A percentile compares a stretch with the other conserved stretches of the same genome.
Evolutionary conservation across 2,113 vertebrate species (phyloP).

Genomic region (Butorides virescens): DNA sequence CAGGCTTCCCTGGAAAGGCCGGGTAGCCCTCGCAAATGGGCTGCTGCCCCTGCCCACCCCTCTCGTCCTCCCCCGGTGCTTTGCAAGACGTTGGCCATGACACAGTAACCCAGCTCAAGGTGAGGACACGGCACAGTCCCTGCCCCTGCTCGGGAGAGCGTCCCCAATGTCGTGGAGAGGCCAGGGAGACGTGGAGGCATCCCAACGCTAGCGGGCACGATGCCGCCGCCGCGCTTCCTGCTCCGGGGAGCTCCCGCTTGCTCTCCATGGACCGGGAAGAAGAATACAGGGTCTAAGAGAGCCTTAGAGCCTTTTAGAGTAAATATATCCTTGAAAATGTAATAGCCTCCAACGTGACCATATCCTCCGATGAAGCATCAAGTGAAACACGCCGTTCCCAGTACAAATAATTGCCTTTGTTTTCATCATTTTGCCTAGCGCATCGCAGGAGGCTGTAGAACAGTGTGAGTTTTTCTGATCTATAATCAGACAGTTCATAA

Average conservation of each 20-base stretch:
- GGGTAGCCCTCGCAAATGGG: rapidly evolving
- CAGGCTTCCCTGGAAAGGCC: not conserved
- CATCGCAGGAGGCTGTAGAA: constrained; percentile 53
- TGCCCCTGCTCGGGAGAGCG: not conserved
- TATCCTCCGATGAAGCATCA: constrained; percentile 5
- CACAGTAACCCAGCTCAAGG: not conserved
- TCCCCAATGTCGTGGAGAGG: rapidly evolving
- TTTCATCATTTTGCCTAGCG: constrained; percentile 56
- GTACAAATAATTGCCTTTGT: constrained; percentile 76
- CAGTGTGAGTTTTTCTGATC: constrained; percentile 66
- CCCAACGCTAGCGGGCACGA: rapidly evolving
- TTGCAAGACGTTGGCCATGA: rapidly evolving
- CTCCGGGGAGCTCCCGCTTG: not conserved
- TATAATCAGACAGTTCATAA: constrained; percentile 77
- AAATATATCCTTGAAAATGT: constrained; percentile 11
- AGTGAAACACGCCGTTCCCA: constrained; percentile 58
- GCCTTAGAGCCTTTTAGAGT: not conserved
- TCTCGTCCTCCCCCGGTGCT: rapidly evolving
- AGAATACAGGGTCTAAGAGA: not conserved
- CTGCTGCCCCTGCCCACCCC: not conserved
- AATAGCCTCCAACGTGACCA: not conserved
- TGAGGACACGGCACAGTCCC: rapidly evolving
- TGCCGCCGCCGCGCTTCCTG: rapidly evolving
- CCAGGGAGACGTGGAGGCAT: rapidly evolving
- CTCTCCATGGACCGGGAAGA: not conserved